Evolutionary conservation across 2,797 vertebrate species (phyloP).

Genomic region (Bovichtus variegatus): DNA sequence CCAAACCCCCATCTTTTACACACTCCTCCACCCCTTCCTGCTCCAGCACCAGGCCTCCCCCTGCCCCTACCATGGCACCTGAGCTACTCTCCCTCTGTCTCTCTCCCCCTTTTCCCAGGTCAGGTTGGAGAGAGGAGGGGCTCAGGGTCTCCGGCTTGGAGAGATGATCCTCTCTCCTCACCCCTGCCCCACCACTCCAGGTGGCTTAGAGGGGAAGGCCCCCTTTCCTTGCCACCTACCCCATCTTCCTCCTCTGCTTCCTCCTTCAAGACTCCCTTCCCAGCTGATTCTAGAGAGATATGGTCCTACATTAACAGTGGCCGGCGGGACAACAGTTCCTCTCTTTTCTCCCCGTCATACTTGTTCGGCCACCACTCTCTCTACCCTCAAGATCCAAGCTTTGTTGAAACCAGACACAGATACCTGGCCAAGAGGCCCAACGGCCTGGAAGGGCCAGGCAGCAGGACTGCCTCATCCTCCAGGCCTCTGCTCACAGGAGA

Average conservation of each 20-base stretch:
- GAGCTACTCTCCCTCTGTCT: slow-evolving; percentile 77
- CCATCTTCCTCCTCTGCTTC: slow-evolving; percentile 75
- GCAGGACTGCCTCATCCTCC: slow-evolving; percentile 76
- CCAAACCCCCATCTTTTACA: slow-evolving; percentile 73
- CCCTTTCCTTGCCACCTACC: slow-evolving; percentile 75
- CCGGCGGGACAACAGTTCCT: slow-evolving; percentile 78
- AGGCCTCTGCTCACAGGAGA: slow-evolving; percentile 73
- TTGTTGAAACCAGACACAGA: slow-evolving; percentile 77
- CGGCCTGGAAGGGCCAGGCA: slow-evolving; percentile 81
- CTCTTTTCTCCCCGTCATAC: slow-evolving; percentile 78
- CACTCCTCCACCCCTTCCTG: slow-evolving; percentile 73
- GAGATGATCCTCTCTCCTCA: slow-evolving; percentile 79
- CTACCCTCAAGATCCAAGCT: slow-evolving; percentile 76
- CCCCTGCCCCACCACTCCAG: slow-evolving; percentile 77
- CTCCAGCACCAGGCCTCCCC: slow-evolving; percentile 69
- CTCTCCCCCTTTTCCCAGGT: slow-evolving; percentile 76
- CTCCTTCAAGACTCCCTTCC: slow-evolving; percentile 83
- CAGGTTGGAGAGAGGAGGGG: slow-evolving; percentile 79
- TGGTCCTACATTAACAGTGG: slow-evolving; percentile 80
- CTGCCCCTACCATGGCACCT: slow-evolving; percentile 82
- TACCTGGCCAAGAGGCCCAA: slow-evolving; percentile 82
- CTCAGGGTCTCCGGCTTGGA: slow-evolving; percentile 81
- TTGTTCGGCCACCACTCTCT: slow-evolving; percentile 76
- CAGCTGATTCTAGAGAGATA: slow-evolving; percentile 81
- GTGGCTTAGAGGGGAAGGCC: slow-evolving; percentile 79